These are phyloP conservation scores for Brachionus calyciflorus DNA, from an alignment of 1,140 invertebrate genomes.

Conservation along the genomic window DNA sequence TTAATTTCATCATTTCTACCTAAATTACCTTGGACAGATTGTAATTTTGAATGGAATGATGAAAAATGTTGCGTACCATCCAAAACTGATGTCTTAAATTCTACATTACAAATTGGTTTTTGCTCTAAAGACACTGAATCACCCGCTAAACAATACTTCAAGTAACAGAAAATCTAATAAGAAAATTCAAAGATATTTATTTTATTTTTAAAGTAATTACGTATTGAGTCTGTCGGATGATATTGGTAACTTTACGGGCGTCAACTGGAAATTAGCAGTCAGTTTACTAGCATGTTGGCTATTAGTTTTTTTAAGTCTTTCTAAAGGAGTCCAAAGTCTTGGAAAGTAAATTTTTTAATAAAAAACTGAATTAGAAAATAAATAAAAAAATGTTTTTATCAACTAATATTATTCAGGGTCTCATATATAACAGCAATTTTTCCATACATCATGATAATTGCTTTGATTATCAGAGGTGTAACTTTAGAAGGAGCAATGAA, in stretches of 20 bases:
- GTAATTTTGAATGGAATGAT: slow-evolving; percentile 58
- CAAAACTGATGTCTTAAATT: not conserved
- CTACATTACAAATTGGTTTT: not conserved
- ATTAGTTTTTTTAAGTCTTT: slow-evolving; percentile 53
- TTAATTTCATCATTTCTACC: slow-evolving; percentile 64
- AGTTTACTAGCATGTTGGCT: slow-evolving; percentile 56
- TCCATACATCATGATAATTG: slow-evolving; percentile 46
- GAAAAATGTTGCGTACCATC: slow-evolving; percentile 41
- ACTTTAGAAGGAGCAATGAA: slow-evolving; percentile 18
- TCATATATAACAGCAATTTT: slow-evolving; percentile 45
- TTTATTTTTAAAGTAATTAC: slow-evolving; percentile 46
- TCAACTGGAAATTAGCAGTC: slow-evolving; percentile 49
- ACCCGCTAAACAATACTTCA: slow-evolving; percentile 27
- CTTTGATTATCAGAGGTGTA: slow-evolving; percentile 30
- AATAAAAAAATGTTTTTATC: slow-evolving; percentile 74
- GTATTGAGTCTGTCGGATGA: slow-evolving; percentile 19
- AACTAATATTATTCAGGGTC: slow-evolving; percentile 64
- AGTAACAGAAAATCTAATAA: not conserved
- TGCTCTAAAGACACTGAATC: slow-evolving; percentile 8
- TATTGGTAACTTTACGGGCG: slow-evolving; percentile 26
- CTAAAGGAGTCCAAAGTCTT: slow-evolving; percentile 58
- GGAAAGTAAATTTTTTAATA: slow-evolving; percentile 68
- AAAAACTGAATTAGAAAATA: slow-evolving; percentile 75
- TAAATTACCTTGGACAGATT: slow-evolving; percentile 68
- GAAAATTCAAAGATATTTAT: not conserved